Conservation (phyloP, 2,888 invertebrate species). For the Cantharis rustica region DNA sequence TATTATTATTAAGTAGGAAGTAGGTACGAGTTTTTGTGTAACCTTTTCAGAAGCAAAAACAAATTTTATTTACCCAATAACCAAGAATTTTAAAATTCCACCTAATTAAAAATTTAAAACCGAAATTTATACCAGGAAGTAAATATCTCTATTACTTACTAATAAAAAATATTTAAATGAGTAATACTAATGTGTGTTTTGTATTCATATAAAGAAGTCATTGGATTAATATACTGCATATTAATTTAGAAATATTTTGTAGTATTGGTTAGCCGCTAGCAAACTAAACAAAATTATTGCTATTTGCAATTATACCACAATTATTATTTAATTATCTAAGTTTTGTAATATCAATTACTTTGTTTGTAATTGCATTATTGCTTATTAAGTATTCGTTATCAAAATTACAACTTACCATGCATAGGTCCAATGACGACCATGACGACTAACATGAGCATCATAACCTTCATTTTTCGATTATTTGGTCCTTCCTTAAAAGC, state of each 20-base stretch:
- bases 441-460: slow-evolving; percentile 78
- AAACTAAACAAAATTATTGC: not conserved
- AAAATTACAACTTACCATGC: slow-evolving; percentile 68
- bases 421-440: slow-evolving; percentile 86
- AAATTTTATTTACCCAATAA: not conserved
- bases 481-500: slow-evolving; percentile 80
- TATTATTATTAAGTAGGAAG: too few species aligned
- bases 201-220: not conserved
- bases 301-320: not conserved
- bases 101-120: not conserved
- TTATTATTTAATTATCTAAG: not conserved
- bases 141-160: not conserved
- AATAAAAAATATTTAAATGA: not conserved
- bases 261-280: not conserved
- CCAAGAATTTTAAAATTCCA: not conserved
- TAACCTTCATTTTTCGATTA: slow-evolving; percentile 73
- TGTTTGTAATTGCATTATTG: not conserved
- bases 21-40: not conserved
- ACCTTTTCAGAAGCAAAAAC: not conserved
- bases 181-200: not conserved
- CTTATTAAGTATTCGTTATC: not conserved
- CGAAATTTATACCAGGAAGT: not conserved
- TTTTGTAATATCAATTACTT: not conserved
- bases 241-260: not conserved
- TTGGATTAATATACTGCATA: not conserved